Evolutionary conservation across 2,113 vertebrate genomes (phyloP).

Genomic region (Nyctibius bracteatus): DNA sequence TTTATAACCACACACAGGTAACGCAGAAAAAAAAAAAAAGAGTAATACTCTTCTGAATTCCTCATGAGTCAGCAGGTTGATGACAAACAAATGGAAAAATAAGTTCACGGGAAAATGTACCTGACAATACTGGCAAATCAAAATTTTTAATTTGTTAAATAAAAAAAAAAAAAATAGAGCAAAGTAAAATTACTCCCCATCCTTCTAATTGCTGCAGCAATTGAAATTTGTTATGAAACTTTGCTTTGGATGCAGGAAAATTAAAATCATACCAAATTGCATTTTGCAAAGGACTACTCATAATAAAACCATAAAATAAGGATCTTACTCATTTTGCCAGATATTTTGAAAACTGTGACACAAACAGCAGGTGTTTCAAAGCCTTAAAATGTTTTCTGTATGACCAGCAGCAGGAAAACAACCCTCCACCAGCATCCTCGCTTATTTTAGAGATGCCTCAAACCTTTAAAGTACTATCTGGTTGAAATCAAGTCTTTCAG

Average conservation of each 20-base stretch:
- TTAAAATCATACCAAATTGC: not conserved
- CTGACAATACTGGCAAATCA: not conserved
- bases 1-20: not conserved
- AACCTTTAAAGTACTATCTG: slow-evolving; percentile 2
- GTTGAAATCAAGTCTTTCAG: not conserved
- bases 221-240: not conserved
- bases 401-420: not conserved
- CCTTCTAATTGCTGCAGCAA: not conserved
- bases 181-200: not conserved
- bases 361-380: slow-evolving; percentile 11
- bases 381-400: not conserved
- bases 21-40: not conserved
- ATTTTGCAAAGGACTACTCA: not conserved
- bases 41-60: not conserved
- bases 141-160: not conserved
- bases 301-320: not conserved
- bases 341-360: slow-evolving; percentile 1
- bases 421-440: not conserved
- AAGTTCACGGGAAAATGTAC: not conserved
- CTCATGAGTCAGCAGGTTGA: not conserved
- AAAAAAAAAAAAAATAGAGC: not conserved
- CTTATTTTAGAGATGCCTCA: not conserved
- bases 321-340: not conserved
- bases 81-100: not conserved
- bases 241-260: not conserved